Evolutionary conservation across 2,888 invertebrate genomes (phyloP), one percentile per base, ranked within the genome.

Genomic region (Leptarthrus brevirostris): DNA sequence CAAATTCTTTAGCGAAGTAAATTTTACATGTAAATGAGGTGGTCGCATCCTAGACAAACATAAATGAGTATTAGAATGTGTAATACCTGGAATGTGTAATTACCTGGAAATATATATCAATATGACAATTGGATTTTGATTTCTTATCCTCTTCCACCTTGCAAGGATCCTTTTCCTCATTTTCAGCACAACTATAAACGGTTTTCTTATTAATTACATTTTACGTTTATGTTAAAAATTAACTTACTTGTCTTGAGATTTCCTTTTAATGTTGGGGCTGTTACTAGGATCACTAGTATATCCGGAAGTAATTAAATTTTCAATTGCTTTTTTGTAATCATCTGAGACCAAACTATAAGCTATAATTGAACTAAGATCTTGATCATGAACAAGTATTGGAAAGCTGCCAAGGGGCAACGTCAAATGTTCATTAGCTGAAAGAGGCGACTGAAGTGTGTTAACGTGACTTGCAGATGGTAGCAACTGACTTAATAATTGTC

Each of bases 1-100:
- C 91, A 86, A 99, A 99, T 84, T 96, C 93, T 72, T 93, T 91
- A 34, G 97, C 97, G 86, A 93, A 96, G 86, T 92, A 94, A 77
- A 97, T 91, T 79, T 93, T 90, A 80, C 98, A 98, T 78, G 93
- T 93, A 79, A 98, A 94, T 72, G 94, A 94, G 47, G 95, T 90
- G 12, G 87, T 88, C 1, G 86, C 83, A 80, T 93, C 92, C 72
- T 77, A 40, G 26, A 44, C 61, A 73, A 73, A 44, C 12, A 66
- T 24, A 10, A 54, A 22, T 2, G 12, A 24, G 5, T 24, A 54
- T 14, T n/a, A 12, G n/a, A 22, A 54, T 24, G 24, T 54, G 1
- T 54, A 22, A 88, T 30, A 30, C 77, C 87, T 86, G 10, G 87
- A 81, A 24, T 40, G 2, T n/a, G 26, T 1, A 12, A 34, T 12